phyloP scores from a whole-genome alignment of 2,113 vertebrate genomes.

The Ginglymostoma cirratum region DNA sequence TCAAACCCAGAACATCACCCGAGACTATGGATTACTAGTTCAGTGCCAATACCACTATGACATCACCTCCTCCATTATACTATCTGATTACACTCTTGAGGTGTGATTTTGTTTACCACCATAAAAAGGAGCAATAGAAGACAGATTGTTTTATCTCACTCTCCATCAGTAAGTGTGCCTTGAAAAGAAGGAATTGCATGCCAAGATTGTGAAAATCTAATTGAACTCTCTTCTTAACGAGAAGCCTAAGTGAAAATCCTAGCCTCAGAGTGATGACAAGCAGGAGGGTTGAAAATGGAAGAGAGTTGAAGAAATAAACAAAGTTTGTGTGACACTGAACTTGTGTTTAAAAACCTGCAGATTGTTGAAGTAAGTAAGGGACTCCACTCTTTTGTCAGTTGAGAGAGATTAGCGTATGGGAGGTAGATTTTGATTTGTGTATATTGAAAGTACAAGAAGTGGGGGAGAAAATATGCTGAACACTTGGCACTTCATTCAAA shows the following conservation, averaged over 20 bases:
- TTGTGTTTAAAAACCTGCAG: neutral
- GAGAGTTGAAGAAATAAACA: neutral
- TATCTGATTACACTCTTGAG: neutral
- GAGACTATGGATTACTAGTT: too few relatives aligned
- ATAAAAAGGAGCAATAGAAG: neutral
- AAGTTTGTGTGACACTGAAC: neutral
- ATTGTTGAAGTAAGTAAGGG: neutral
- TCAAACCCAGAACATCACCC: too few relatives aligned
- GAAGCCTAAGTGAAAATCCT: neutral
- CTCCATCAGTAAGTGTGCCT: neutral
- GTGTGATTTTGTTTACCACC: neutral
- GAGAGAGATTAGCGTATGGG: neutral
- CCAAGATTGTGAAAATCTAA: neutral
- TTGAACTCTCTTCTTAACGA: neutral
- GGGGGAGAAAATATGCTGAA: neutral
- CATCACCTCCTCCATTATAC: neutral
- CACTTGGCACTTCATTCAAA: neutral
- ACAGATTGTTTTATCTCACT: neutral
- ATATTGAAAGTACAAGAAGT: neutral
- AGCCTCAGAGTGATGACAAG: neutral
- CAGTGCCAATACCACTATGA: too few relatives aligned
- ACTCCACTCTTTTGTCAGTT: neutral
- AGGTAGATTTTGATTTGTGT: neutral
- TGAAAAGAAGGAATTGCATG: neutral
- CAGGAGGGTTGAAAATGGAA: neutral